Conservation (phyloP, 2,888 invertebrate species). For the Thera obeliscata region DNA sequence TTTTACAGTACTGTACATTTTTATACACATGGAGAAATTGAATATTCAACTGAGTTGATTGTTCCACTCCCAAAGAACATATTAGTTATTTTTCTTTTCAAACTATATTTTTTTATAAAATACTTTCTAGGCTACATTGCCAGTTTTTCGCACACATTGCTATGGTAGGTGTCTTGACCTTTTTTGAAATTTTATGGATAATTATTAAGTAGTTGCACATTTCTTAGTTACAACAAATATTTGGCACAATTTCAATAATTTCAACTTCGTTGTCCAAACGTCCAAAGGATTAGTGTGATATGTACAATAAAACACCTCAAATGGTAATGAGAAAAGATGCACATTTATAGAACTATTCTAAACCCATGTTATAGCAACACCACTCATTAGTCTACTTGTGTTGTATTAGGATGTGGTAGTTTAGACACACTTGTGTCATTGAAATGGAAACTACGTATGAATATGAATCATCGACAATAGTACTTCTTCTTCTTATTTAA, state of each 20-base stretch:
- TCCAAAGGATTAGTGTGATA: conserved; percentile 65
- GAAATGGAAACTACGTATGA: conserved; percentile 5
- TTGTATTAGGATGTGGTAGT: conserved; percentile 25
- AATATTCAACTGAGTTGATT: neutral
- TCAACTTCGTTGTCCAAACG: conserved; percentile 61
- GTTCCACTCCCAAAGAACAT: neutral
- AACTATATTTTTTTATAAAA: neutral
- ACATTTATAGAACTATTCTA: conserved; percentile 51
- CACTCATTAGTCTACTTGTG: conserved; percentile 50
- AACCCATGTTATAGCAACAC: conserved; percentile 65
- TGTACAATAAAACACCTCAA: conserved; percentile 61
- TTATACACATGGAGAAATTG: conserved; percentile 1
- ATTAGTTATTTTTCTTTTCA: neutral
- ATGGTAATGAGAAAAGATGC: conserved; percentile 57
- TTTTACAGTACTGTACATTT: conserved; percentile 4
- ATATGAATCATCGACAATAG: conserved; percentile 18
- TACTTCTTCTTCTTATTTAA: neutral
- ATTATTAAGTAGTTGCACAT: no score
- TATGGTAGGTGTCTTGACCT: no score
- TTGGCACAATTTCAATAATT: neutral
- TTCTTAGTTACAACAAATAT: neutral
- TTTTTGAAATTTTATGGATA: no score
- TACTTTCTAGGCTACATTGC: no score
- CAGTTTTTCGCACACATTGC: no score
- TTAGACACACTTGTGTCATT: conserved; percentile 31